These are phyloP conservation scores for Chymomyza amoena DNA, from an alignment of 2,888 invertebrate species.

Conservation along the genomic window DNA sequence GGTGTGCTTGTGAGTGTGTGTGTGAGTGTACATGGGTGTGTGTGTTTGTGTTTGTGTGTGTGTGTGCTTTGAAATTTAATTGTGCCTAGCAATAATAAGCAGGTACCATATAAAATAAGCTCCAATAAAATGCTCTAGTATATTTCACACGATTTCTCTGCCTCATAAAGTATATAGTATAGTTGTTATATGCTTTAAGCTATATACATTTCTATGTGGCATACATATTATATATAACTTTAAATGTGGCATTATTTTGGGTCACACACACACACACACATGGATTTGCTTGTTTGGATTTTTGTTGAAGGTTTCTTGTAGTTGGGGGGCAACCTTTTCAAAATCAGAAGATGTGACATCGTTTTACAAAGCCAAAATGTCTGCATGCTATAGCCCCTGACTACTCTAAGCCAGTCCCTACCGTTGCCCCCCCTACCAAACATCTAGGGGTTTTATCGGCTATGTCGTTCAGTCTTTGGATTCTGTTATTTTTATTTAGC, in stretches of 20 bases:
- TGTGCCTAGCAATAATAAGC: constrained; percentile 1
- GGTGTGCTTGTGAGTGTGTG: not conserved
- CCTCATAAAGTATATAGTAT: not conserved
- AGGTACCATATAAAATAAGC: not conserved
- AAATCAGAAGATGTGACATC: constrained; percentile 38
- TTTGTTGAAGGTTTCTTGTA: not conserved
- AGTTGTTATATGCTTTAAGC: not conserved
- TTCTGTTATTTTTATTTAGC: not conserved
- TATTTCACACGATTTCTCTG: not conserved
- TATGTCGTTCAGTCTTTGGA: not conserved
- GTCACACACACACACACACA: not conserved
- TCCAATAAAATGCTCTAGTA: not conserved
- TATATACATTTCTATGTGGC: not conserved
- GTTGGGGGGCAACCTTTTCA: constrained; percentile 11
- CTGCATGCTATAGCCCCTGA: constrained; percentile 18
- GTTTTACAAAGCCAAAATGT: constrained; percentile 26
- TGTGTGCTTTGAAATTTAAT: not conserved
- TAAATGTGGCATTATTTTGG: not conserved
- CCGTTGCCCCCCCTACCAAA: not conserved
- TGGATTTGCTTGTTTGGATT: not conserved
- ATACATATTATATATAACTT: not conserved
- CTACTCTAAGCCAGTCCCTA: no score
- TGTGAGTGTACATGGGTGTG: no score
- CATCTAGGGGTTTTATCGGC: not conserved
- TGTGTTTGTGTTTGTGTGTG: not conserved